Conservation (phyloP, 2,797 vertebrate genomes). For the Acanthiza pusilla region DNA sequence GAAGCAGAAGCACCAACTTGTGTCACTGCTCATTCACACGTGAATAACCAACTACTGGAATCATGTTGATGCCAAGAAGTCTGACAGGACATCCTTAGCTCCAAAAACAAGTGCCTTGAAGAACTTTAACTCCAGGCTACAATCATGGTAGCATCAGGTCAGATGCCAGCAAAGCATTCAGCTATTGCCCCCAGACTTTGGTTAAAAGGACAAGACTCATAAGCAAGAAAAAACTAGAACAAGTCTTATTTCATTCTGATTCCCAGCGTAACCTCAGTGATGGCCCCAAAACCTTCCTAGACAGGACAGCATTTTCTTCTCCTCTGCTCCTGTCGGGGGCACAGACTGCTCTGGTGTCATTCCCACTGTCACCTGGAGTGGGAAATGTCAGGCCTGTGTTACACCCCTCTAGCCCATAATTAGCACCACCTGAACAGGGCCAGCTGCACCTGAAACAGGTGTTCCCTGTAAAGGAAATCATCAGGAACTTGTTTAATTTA, state of each 20-base stretch:
- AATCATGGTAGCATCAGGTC: not conserved
- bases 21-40: not conserved
- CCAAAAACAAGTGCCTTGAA: not conserved
- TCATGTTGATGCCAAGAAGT: fast-evolving
- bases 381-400: not conserved
- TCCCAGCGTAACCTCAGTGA: not conserved
- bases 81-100: not conserved
- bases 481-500: not conserved
- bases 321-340: not conserved
- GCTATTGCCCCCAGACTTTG: not conserved
- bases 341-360: not conserved
- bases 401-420: not conserved
- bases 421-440: not conserved
- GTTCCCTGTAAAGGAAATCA: fast-evolving
- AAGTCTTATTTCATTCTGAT: not conserved
- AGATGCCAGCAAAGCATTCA: not conserved
- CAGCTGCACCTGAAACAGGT: not conserved
- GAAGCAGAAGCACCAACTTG: not conserved
- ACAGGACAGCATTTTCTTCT: not conserved
- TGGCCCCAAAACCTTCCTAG: not conserved
- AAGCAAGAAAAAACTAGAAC: not conserved
- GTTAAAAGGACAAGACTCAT: not conserved
- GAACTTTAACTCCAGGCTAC: not conserved
- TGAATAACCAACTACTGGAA: not conserved
- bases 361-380: not conserved